Percentiles rank a stretch among this genome's conserved stretches.
phyloP scores from a whole-genome alignment of 64 coral and sea anemone species.

The Montipora foliosa region DNA sequence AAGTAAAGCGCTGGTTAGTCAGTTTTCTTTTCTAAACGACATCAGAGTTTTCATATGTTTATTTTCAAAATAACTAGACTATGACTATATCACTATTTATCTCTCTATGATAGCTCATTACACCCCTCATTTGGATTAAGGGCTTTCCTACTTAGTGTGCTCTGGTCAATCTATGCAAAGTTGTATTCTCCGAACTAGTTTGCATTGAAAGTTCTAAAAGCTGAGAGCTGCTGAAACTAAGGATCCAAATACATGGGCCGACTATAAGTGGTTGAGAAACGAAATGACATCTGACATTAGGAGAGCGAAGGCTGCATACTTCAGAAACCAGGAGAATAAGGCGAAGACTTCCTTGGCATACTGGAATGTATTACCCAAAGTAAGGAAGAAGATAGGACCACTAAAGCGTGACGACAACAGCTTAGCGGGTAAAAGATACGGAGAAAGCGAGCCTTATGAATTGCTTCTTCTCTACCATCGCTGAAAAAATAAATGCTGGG shows the following conservation, averaged over 20 bases:
- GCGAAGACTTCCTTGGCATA: not conserved
- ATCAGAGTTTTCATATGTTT: too few relatives aligned
- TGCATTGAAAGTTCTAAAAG: too few relatives aligned
- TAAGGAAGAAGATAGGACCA: not conserved
- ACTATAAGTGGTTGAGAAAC: not conserved
- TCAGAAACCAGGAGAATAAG: not conserved
- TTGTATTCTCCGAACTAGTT: too few relatives aligned
- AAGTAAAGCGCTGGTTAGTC: too few relatives aligned
- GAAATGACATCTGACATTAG: not conserved
- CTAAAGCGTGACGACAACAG: not conserved
- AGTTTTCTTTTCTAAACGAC: too few relatives aligned
- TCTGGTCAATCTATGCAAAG: too few relatives aligned
- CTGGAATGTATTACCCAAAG: not conserved
- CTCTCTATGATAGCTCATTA: too few relatives aligned
- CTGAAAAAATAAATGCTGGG: not conserved
- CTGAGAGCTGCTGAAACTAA: not conserved
- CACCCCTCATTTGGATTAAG: too few relatives aligned
- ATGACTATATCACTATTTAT: too few relatives aligned
- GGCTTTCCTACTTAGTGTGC: too few relatives aligned
- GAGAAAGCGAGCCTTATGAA: constrained; percentile 18
- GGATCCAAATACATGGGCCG: not conserved
- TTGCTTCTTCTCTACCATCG: not conserved
- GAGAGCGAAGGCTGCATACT: not conserved
- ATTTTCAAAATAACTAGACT: too few relatives aligned
- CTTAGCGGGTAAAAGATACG: not conserved